A percentile compares a stretch with the other conserved stretches of the same genome.
Conservation (phyloP, 2,797 vertebrate species). For the Amniataba percoides region DNA sequence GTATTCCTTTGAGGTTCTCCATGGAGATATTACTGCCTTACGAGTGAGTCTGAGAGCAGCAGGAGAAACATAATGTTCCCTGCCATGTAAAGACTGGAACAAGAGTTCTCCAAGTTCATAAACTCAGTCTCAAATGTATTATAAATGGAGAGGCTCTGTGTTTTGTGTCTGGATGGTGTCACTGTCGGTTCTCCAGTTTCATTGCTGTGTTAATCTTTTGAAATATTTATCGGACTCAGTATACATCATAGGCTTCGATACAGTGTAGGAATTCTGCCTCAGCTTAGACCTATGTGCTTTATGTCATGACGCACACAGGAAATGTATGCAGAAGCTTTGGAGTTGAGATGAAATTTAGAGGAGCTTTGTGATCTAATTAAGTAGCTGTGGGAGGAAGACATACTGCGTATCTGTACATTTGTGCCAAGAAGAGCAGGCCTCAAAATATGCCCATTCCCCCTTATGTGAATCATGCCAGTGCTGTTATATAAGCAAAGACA, state of each 20-base stretch:
- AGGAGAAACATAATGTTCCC: conserved; percentile 65
- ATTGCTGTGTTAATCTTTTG: conserved; percentile 40
- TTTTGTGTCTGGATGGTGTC: conserved; percentile 55
- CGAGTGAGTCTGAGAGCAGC: conserved; percentile 47
- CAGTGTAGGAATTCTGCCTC: conserved; percentile 28
- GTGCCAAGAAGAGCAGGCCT: conserved; percentile 71
- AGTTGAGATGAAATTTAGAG: conserved; percentile 66
- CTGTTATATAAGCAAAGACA: conserved; percentile 81
- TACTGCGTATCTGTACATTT: conserved; percentile 67
- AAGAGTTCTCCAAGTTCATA: conserved; percentile 70
- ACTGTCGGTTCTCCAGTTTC: conserved; percentile 46
- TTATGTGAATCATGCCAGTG: conserved; percentile 70
- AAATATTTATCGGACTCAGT: conserved; percentile 62
- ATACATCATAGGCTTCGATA: conserved; percentile 45
- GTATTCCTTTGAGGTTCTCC: conserved; percentile 62
- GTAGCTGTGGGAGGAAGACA: conserved; percentile 71
- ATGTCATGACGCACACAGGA: conserved; percentile 29
- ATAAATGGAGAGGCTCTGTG: conserved; percentile 45
- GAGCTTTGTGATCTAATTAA: conserved; percentile 83
- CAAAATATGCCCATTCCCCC: conserved; percentile 63
- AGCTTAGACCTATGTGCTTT: conserved; percentile 30
- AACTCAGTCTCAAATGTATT: conserved; percentile 65
- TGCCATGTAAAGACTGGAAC: conserved; percentile 59
- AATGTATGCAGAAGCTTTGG: conserved; percentile 55
- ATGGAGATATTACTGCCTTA: conserved; percentile 59